A percentile compares a stretch with the other conserved stretches of the same genome.
phyloP scores from a whole-genome alignment of 2,888 invertebrate species.

The Meiosimyza decipiens region DNA sequence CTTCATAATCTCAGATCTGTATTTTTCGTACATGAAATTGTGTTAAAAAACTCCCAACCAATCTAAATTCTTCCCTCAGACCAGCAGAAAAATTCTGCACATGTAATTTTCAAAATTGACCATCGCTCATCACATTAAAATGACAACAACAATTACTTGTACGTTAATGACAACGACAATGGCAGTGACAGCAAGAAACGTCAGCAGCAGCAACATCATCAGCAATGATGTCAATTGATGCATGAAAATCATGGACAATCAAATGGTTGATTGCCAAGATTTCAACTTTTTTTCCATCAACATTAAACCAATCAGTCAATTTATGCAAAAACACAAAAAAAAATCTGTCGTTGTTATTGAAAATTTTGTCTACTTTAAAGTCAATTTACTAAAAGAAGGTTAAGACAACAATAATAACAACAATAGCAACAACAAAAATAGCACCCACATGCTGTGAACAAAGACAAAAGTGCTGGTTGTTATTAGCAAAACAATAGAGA shows the following conservation, averaged over 20 bases:
- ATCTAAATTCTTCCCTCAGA: no score
- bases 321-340: not conserved
- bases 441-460: conserved; percentile 4
- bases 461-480: no score
- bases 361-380: conserved; percentile 4
- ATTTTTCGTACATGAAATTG: no score
- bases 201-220: no score
- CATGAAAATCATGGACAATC: conserved; percentile 35
- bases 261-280: conserved; percentile 24
- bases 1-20: no score
- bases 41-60: no score
- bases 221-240: conserved; percentile 18
- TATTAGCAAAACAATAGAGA: no score
- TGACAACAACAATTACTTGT: no score
- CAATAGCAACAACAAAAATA: not conserved
- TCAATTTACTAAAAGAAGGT: not conserved
- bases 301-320: conserved; percentile 26
- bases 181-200: not conserved
- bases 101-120: no score
- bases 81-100: no score
- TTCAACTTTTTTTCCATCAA: not conserved
- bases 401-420: not conserved
- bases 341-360: conserved; percentile 15
- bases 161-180: not conserved
- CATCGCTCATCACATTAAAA: no score